These are phyloP conservation scores for Acanthosepion lycidas DNA, from an alignment of 2,888 invertebrate genomes.

Conservation along the genomic window DNA sequence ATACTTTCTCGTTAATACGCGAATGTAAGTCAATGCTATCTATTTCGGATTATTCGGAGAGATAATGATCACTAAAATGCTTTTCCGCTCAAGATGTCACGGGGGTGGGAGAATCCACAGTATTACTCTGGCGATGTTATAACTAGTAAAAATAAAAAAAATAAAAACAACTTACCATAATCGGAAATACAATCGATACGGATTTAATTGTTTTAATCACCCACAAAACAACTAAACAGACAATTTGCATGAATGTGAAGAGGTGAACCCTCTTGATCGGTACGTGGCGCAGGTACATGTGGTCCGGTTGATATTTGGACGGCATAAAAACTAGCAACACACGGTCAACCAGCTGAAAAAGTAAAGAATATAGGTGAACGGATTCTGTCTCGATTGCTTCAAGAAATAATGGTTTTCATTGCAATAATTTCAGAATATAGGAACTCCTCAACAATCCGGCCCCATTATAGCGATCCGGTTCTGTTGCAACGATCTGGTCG, in stretches of 20 bases:
- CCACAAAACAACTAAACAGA: constrained; percentile 74
- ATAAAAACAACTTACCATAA: constrained; percentile 81
- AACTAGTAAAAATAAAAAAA: not conserved
- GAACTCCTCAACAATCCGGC: too few relatives aligned
- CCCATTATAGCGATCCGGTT: too few relatives aligned
- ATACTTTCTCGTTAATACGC: too few relatives aligned
- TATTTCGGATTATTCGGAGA: not conserved
- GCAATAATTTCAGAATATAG: too few relatives aligned
- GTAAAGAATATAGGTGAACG: not conserved
- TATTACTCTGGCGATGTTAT: too few relatives aligned
- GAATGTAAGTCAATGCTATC: too few relatives aligned
- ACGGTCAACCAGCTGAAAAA: constrained; percentile 91
- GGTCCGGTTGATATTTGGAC: constrained; percentile 98
- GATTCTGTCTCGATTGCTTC: not conserved
- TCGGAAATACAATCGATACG: constrained; percentile 95
- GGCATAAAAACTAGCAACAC: constrained; percentile 98
- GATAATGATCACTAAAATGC: not conserved
- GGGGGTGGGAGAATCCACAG: too few relatives aligned
- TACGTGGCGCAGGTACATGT: constrained; percentile 96
- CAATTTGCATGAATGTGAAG: constrained; percentile 75
- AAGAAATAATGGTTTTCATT: too few relatives aligned
- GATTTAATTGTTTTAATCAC: constrained; percentile 84
- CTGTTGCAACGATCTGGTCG: too few relatives aligned
- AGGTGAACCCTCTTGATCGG: constrained; percentile 84
- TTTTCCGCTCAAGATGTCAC: too few relatives aligned